Evolutionary conservation across 2,797 vertebrate genomes (phyloP), one percentile per base, ranked within the genome.

Genomic region (Ctenopoma multispine): DNA sequence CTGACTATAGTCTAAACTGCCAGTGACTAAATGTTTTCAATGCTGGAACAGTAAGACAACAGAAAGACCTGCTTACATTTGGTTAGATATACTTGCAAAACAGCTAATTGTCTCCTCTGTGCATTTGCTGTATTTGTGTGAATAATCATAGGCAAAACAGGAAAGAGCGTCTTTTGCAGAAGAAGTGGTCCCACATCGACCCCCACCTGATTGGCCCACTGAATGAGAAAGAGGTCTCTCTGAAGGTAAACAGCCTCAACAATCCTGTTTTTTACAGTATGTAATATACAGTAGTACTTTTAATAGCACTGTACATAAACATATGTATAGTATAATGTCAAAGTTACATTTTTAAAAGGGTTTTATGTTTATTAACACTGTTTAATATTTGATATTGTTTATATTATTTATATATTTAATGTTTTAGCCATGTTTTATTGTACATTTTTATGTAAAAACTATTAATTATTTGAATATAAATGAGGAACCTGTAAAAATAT

Each of bases 121-220:
- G 15, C 18, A 20, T 64, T 46, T 46, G 20, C 14, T 44, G 47
- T 56, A n/a, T 75, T 11, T 69, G 21, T 72, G 3, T 77, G 23
- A 44, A 34, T 55, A 14, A 47, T 34, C 5, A 57, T 87, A 99
- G 98, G 81, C 96, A 97, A 86, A 98, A 97, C 85, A 96, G 92
- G 79, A 96, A 90, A 84, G 94, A 96, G 49, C 93, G 95, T 53
- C 90, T 88, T 9, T 86, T 94, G 55, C 94, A 95, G 68, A 97
- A 97, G 90, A 97, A 89, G 84, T 99, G 98, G 98, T 96, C 96
- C 49, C 97, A 99, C 80, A 97, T 99, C 66, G 84, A 94, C 13
- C 43, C 95, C 2, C 95, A 96, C 41, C 88, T 96, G 77, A 97
- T 99, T 75, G 73, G 88, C 41, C 95, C 96, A 7, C 90, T 98